Evolutionary conservation across 2,888 invertebrate genomes (phyloP).

Genomic region (Acanthosepion lycidas): DNA sequence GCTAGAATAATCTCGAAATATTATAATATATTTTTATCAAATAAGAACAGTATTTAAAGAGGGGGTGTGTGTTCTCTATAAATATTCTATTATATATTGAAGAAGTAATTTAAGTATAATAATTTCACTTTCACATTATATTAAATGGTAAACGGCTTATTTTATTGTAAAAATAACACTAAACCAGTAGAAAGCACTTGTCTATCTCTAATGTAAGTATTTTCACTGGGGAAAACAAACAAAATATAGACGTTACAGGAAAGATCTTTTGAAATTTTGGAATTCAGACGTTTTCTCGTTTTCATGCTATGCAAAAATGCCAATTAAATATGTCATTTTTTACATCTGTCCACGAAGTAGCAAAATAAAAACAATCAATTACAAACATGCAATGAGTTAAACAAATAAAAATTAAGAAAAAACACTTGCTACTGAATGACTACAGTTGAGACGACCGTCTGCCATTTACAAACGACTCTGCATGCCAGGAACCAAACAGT

Average conservation of each 20-base stretch:
- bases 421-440: not conserved
- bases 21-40: too few relatives aligned
- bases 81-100: too few relatives aligned
- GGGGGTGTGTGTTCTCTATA: too few relatives aligned
- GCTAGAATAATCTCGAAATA: too few relatives aligned
- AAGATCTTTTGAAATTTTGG: not conserved
- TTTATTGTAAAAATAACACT: not conserved
- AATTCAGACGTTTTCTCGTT: not conserved
- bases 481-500: not conserved
- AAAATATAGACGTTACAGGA: not conserved
- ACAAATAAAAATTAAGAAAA: not conserved
- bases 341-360: not conserved
- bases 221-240: not conserved
- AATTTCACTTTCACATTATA: too few relatives aligned
- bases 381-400: not conserved
- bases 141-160: too few relatives aligned
- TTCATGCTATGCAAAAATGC: not conserved
- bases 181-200: not conserved
- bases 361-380: not conserved
- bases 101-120: too few relatives aligned
- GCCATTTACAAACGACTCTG: not conserved
- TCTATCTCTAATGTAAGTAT: not conserved
- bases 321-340: not conserved
- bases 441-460: not conserved
- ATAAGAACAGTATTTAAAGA: too few relatives aligned